These are phyloP conservation scores for Otus sunia DNA, from an alignment of 2,113 vertebrate species.

Conservation along the genomic window DNA sequence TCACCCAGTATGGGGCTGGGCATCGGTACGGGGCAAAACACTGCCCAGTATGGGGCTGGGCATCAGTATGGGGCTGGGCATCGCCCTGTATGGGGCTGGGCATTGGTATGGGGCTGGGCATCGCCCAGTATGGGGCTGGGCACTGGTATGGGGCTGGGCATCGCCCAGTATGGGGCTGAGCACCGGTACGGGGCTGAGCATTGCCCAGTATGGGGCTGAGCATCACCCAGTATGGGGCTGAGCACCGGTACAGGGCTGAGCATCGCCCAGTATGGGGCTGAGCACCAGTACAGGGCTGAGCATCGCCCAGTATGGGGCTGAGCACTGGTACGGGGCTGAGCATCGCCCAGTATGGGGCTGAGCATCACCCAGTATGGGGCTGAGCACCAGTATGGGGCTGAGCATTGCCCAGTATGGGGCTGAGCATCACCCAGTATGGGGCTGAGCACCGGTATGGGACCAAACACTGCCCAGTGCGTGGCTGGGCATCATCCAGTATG, in stretches of 20 bases:
- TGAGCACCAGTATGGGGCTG: not conserved
- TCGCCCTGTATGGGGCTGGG: not conserved
- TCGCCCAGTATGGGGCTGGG: not conserved
- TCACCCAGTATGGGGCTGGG: rapidly evolving
- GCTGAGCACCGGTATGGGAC: too few species aligned
- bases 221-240: rapidly evolving
- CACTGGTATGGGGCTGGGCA: not conserved
- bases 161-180: rapidly evolving
- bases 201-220: rapidly evolving
- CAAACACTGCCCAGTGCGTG: rapidly evolving
- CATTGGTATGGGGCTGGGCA: not conserved
- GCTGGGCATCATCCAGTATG: too few species aligned
- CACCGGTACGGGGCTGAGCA: rapidly evolving
- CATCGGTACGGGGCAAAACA: not conserved
- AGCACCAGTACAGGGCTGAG: not conserved
- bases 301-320: not conserved
- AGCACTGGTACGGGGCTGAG: not conserved
- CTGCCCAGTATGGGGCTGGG: not conserved
- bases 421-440: too few species aligned
- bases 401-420: too few species aligned
- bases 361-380: not conserved
- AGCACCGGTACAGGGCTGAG: too few species aligned
- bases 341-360: too few species aligned
- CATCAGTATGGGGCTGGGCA: not conserved
- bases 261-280: rapidly evolving